Percentiles rank a stretch among this genome's conserved stretches.
Conservation (phyloP, 1,140 invertebrate genomes). For the Saxidomus purpurata region DNA sequence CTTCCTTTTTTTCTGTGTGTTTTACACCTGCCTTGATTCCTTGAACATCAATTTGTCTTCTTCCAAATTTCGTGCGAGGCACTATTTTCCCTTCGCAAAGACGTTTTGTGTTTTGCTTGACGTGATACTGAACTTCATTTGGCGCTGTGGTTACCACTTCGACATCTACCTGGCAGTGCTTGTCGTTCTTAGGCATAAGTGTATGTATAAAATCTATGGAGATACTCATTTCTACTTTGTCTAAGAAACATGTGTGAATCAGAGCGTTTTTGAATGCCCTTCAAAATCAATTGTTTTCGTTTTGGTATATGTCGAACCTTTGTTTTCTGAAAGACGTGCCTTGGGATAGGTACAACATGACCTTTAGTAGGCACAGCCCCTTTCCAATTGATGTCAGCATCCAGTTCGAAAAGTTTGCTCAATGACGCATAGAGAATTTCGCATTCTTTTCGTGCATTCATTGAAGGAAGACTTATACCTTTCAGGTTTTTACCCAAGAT, state of each 20-base stretch:
- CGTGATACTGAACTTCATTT: not conserved
- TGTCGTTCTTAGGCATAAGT: constrained; percentile 7
- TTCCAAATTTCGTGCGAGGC: not conserved
- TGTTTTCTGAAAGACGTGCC: constrained; percentile 38
- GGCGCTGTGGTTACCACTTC: not conserved
- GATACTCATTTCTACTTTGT: not conserved
- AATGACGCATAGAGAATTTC: constrained; percentile 27
- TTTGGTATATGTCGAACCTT: constrained; percentile 46
- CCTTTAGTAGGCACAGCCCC: not conserved
- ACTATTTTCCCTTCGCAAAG: not conserved
- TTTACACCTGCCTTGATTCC: constrained; percentile 69
- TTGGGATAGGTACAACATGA: not conserved
- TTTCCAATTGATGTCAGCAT: constrained; percentile 50
- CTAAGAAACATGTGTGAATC: constrained; percentile 54
- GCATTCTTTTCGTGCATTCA: constrained; percentile 70
- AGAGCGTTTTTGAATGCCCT: constrained; percentile 5
- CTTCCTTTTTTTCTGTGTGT: constrained; percentile 51
- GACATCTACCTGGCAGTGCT: constrained; percentile 1
- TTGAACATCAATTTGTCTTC: constrained; percentile 19
- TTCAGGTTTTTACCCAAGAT: constrained; percentile 73
- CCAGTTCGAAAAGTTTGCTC: constrained; percentile 51
- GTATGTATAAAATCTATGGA: constrained; percentile 42
- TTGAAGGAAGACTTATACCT: constrained; percentile 68
- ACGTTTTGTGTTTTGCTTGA: not conserved
- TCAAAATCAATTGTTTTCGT: not conserved